phyloP scores from a whole-genome alignment of 2,888 invertebrate species.

The Frankliniella fusca region DNA sequence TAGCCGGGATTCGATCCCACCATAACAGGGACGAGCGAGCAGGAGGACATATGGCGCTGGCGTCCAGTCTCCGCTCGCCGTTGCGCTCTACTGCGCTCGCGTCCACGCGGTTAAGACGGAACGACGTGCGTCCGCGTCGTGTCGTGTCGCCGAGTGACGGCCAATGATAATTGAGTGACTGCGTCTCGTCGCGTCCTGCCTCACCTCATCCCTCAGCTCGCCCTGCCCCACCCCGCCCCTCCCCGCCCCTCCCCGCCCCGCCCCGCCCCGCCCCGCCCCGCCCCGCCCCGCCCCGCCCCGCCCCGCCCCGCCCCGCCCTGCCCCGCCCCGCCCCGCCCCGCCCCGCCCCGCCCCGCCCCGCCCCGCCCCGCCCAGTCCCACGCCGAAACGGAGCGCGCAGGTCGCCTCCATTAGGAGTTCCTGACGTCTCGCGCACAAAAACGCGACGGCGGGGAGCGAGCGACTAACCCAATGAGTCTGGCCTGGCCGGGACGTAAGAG shows the following conservation, averaged over 20 bases:
- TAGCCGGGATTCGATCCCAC: no score
- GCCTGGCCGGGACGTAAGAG: neutral
- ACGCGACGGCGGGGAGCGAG: neutral
- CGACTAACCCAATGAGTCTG: conserved; percentile 1
- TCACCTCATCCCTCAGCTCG: neutral
- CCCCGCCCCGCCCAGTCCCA: neutral
- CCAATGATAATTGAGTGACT: no score
- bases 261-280: neutral
- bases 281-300: neutral
- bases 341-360: neutral
- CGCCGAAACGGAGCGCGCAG: neutral
- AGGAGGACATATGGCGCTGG: no score
- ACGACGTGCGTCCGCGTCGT: no score
- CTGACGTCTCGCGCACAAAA: conserved; percentile 7
- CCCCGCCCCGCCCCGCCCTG: neutral
- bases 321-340: neutral
- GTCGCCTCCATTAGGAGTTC: neutral
- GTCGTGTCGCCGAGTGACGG: no score
- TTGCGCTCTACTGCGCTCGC: no score
- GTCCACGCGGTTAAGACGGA: no score
- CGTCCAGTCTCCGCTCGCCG: no score
- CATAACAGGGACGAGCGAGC: no score
- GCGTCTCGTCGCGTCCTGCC: no score
- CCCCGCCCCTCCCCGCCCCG: neutral
- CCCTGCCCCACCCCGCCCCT: no score